A percentile compares a stretch with the other conserved stretches of the same genome.
Conservation (phyloP, 2,888 invertebrate species). For the Drosophila picticornis region DNA sequence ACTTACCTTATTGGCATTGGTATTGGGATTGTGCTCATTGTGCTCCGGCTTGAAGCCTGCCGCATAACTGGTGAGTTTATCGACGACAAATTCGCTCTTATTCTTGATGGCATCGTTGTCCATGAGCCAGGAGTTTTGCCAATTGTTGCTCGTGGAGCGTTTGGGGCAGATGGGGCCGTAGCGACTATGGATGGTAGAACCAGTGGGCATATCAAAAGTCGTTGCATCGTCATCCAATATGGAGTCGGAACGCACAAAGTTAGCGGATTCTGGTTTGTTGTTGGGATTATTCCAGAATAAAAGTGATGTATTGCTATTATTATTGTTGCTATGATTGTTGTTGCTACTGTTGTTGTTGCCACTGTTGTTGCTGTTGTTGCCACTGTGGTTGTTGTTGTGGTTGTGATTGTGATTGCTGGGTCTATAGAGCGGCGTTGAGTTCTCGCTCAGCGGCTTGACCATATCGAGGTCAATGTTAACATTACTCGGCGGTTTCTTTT, state of each 20-base stretch:
- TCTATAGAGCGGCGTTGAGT: constrained; percentile 39
- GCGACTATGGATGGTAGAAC: constrained; percentile 86
- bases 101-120: constrained; percentile 54
- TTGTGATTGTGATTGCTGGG: constrained; percentile 29
- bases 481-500: constrained; percentile 80
- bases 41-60: constrained; percentile 47
- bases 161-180: constrained; percentile 89
- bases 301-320: constrained; percentile 49
- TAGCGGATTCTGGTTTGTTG: constrained; percentile 61
- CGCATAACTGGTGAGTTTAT: constrained; percentile 55
- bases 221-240: constrained; percentile 87
- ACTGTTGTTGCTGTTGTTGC: constrained; percentile 25
- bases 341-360: constrained; percentile 27
- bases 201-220: constrained; percentile 88
- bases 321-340: constrained; percentile 41
- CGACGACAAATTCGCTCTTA: constrained; percentile 47
- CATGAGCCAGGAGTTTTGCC: constrained; percentile 69
- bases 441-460: constrained; percentile 51
- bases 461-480: constrained; percentile 68
- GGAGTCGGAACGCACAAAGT: constrained; percentile 86
- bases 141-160: constrained; percentile 54
- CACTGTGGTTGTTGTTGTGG: constrained; percentile 20
- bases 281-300: constrained; percentile 55
- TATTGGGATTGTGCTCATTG: constrained; percentile 55
- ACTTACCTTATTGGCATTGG: constrained; percentile 65